phyloP scores from a whole-genome alignment of 1,140 invertebrate genomes.

The Drosophila pruinosa region DNA sequence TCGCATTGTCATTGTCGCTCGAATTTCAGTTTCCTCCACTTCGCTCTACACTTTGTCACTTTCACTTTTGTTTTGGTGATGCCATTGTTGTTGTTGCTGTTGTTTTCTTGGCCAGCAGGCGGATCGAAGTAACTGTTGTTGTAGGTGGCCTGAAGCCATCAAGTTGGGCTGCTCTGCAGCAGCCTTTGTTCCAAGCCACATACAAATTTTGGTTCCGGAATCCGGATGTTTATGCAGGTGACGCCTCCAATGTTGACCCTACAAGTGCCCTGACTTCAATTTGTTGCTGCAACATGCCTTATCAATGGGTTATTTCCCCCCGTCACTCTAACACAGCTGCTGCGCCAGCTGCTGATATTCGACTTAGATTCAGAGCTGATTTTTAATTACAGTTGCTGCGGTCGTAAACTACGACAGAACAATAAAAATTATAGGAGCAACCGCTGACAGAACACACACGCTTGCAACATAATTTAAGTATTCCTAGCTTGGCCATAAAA shows the following conservation, averaged over 20 bases:
- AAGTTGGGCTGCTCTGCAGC: conserved; percentile 20
- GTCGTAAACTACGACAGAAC: conserved; percentile 29
- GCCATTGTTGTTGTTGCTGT: conserved; percentile 5
- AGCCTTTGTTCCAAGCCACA: conserved; percentile 52
- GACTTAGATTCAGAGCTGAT: neutral
- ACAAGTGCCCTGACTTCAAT: neutral
- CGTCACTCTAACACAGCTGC: neutral
- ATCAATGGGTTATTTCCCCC: conserved; percentile 13
- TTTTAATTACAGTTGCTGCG: conserved; percentile 33
- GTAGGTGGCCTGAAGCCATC: conserved; percentile 37
- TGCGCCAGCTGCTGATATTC: conserved; percentile 3
- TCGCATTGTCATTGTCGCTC: conserved; percentile 70
- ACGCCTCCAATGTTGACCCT: conserved; percentile 36
- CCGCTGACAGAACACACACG: neutral
- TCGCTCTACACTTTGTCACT: conserved; percentile 56
- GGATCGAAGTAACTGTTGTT: conserved; percentile 29
- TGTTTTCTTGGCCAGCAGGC: conserved; percentile 37
- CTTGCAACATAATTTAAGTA: conserved; percentile 10
- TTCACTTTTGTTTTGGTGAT: conserved; percentile 55
- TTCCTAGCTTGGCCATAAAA: conserved; percentile 43
- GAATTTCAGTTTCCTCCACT: conserved; percentile 58
- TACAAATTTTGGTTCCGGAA: conserved; percentile 51
- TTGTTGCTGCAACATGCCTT: conserved; percentile 14
- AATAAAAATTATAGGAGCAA: conserved; percentile 36
- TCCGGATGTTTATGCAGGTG: conserved; percentile 36